These are phyloP conservation scores for Campoplex capitator DNA, from an alignment of 2,888 invertebrate species.

Conservation along the genomic window DNA sequence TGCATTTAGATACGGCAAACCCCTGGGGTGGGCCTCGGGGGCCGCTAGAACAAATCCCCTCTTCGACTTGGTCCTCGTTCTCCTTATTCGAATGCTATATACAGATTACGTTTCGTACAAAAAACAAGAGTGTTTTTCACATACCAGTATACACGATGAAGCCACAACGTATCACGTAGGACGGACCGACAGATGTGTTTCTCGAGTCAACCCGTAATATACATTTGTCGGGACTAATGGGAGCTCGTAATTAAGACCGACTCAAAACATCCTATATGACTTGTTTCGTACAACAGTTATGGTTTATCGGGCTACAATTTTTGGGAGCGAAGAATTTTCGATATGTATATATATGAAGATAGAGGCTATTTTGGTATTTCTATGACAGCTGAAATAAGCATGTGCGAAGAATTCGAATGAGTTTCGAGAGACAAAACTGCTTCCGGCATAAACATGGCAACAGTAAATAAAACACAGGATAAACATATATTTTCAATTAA, in stretches of 20 bases:
- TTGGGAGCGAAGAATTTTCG: background rate
- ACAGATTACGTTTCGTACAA: constrained; percentile 28
- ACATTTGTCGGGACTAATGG: constrained; percentile 55
- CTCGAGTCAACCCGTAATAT: constrained; percentile 45
- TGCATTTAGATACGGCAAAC: constrained; percentile 79
- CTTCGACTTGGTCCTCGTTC: constrained; percentile 36
- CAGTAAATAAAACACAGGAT: constrained; percentile 1
- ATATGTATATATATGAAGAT: background rate
- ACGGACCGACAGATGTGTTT: constrained; percentile 62
- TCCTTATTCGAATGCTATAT: constrained; percentile 43
- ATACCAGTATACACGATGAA: constrained; percentile 18
- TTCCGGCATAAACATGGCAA: background rate
- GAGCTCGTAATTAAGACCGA: constrained; percentile 62
- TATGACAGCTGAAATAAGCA: constrained; percentile 1
- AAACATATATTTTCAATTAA: background rate
- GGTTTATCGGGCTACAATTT: constrained; percentile 23
- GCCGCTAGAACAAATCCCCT: constrained; percentile 69
- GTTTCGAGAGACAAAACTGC: background rate
- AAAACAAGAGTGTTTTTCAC: constrained; percentile 45
- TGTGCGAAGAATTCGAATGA: background rate
- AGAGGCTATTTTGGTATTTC: background rate
- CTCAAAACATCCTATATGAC: constrained; percentile 43
- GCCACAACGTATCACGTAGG: constrained; percentile 37
- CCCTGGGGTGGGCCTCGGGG: constrained; percentile 74
- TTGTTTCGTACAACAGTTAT: constrained; percentile 1